These are phyloP conservation scores for Physella acuta DNA, from an alignment of 1,140 invertebrate species.

Conservation along the genomic window DNA sequence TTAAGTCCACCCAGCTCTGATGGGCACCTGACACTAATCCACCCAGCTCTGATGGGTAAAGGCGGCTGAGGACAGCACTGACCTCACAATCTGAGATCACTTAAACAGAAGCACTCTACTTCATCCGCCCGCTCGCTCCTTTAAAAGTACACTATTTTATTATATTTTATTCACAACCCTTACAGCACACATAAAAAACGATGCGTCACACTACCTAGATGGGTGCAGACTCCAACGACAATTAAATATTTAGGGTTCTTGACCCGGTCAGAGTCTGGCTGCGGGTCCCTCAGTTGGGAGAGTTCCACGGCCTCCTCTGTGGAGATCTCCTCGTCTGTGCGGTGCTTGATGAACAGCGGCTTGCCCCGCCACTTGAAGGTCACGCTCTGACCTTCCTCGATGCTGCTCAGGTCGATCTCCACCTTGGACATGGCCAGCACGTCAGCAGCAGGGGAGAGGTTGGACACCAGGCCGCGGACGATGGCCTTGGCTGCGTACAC, in stretches of 20 bases:
- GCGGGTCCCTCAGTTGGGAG: conserved; percentile 79
- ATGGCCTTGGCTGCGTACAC: conserved; percentile 78
- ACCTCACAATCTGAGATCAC: background rate
- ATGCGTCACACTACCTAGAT: conserved; percentile 71
- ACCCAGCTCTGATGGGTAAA: no score
- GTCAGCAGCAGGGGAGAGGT: conserved; percentile 84
- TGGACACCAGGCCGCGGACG: conserved; percentile 74
- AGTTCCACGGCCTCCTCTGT: conserved; percentile 76
- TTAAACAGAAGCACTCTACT: background rate
- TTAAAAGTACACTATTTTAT: background rate
- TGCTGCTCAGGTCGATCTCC: conserved; percentile 86
- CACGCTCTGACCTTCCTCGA: conserved; percentile 75
- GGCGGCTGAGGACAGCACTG: no score
- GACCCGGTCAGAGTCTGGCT: conserved; percentile 79
- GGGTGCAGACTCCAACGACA: conserved; percentile 94
- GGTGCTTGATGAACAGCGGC: conserved; percentile 92
- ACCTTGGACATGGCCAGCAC: conserved; percentile 92
- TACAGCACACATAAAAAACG: background rate
- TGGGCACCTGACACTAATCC: no score
- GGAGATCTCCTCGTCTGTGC: conserved; percentile 78
- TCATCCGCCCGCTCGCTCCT: background rate
- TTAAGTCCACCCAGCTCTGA: no score
- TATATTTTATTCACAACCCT: no score
- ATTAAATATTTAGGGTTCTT: conserved; percentile 86
- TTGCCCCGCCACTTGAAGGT: conserved; percentile 99